These are phyloP conservation scores for Cyanistes caeruleus DNA, from an alignment of 2,113 vertebrate species.

Conservation along the genomic window DNA sequence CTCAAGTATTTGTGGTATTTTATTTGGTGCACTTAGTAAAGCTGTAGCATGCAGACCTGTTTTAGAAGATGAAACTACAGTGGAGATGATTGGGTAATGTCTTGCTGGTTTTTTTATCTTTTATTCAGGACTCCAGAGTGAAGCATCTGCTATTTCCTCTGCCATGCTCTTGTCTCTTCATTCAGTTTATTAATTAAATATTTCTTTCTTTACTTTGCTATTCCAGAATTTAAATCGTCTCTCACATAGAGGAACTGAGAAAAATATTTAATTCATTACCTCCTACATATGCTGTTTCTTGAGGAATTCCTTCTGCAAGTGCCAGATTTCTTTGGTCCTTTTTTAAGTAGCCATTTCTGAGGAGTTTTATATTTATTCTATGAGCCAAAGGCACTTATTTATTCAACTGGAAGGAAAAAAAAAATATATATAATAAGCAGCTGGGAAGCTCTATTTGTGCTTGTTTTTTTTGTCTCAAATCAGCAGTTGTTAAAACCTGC, in stretches of 20 bases:
- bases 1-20: not conserved
- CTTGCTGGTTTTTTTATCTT: constrained; percentile 39
- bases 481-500: not conserved
- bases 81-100: not conserved
- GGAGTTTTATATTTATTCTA: not conserved
- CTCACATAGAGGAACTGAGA: constrained; percentile 9
- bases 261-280: constrained; percentile 68
- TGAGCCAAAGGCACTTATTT: constrained; percentile 41
- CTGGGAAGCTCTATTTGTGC: constrained; percentile 2
- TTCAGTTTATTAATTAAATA: constrained; percentile 63
- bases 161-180: not conserved
- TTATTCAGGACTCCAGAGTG: not conserved
- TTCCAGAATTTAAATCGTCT: constrained; percentile 33
- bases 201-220: constrained; percentile 8
- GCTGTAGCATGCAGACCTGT: not conserved
- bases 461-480: not conserved
- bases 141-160: not conserved
- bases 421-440: not conserved
- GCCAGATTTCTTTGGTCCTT: not conserved
- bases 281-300: not conserved
- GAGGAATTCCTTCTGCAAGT: constrained; percentile 35
- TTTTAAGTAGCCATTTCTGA: not conserved
- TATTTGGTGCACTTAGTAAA: not conserved
- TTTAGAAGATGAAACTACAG: not conserved
- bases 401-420: not conserved